Base-by-base conservation (phyloP, 2,888 invertebrate species). In the Polietes domitor region DNA sequence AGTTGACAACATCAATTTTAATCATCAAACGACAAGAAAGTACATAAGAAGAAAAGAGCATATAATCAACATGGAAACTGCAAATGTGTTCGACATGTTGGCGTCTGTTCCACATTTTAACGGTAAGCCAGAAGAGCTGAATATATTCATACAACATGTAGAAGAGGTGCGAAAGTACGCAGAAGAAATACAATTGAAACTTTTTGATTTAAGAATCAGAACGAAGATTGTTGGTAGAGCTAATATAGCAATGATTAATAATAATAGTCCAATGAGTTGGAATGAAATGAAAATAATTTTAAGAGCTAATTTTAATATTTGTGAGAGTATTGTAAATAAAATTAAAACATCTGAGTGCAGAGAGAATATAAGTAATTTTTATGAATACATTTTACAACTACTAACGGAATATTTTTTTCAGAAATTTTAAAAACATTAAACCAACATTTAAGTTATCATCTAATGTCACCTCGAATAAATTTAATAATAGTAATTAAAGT, bases 211-310 rank as follows among this genome's bases (percentile, higher is more conserved):
- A n/a, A n/a, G n/a, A n/a, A n/a, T n/a, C n/a, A n/a, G n/a, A 58
- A 58, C 5, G 1, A 58, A 58, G 9, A 58, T 58, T 24, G 58
- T 58, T 58, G 58, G 58, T 10, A 58, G n/a, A 58, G 58, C 58
- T 24, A 58, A 58, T 58, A 58, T 26, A 24, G 26, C 26, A 24
- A 24, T 58, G 26, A 58, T 58, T 24, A 58, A 58, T 58, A 24
- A 26, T 15, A 58, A 58, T 15, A 58, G 26, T 26, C 58, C 58
- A 15, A 24, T 15, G 1, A 58, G 1, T 1, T 58, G 26, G 58
- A 24, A 58, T 1, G 58, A 58, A 10, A 58, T 58, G 2, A 58
- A 58, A 15, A 9, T 24, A 58, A 7, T 58, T 9, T 58, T 58
- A n/a, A 24, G 26, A 58, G 26, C 12, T 32, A 5, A 32, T 32